Base-by-base conservation (phyloP, 2,797 vertebrate species). In the Champsocephalus esox region DNA sequence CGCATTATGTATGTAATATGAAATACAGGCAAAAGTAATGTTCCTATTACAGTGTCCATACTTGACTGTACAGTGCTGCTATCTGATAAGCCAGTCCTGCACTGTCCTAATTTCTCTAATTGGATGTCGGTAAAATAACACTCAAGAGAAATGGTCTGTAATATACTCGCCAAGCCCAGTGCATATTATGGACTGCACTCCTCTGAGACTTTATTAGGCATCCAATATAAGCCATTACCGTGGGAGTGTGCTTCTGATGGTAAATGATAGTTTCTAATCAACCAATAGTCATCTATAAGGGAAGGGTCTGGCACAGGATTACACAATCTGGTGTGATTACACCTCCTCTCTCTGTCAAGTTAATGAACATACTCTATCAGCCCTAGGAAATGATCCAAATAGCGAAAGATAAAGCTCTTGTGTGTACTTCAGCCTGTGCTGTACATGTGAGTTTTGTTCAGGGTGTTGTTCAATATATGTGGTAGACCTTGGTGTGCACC, bases 71-170 rank as follows among this genome's bases (percentile, higher is more conserved):
- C 74, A 66, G 46, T 68, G 54, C 63, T 80, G 65, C 73, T 75
- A 68, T 85, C 75, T 74, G 80, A 89, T 86, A 81, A 87, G 55
- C 41, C 60, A 44, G 64, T 70, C 56, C 7, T 61, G 66, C 51
- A 2, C 66, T 74, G 73, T 59, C 75, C 79, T 87, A 79, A 90
- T 90, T 89, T 75, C 72, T 87, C 59, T 90, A 89, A 87, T 85
- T 87, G 72, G 70, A 79, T 87, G 70, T 66, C 13, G 12, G 61
- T 88, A 81, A 89, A 91, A 87, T 82, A 88, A 88, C 80, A 92
- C 91, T 91, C 79, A 87, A 87, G 83, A 91, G 81, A 85, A 90
- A 92, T 88, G 77, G 85, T 79, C 63, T 85, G 76, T 81, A 87
- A 85, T 88, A 76, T 73, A 66, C 71, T 62, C 16, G 0, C 68